Evolutionary conservation across 1,140 invertebrate genomes (phyloP).

Genomic region (Pseudachorutes palmiensis): DNA sequence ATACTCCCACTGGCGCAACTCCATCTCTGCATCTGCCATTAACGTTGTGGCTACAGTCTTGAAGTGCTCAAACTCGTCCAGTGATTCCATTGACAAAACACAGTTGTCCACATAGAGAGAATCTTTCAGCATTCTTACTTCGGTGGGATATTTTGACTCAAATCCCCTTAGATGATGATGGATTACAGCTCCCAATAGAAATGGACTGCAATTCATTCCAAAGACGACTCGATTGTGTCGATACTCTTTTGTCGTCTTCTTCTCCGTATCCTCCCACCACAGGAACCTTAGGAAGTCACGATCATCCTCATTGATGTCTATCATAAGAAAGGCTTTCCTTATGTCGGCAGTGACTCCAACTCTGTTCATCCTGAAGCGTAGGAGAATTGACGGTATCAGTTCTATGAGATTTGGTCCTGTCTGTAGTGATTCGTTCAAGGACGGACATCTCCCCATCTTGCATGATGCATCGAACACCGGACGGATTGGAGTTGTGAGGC

Average conservation of each 20-base stretch:
- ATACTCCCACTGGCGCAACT: conserved; percentile 9
- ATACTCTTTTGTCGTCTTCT: conserved; percentile 23
- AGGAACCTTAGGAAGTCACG: conserved; percentile 41
- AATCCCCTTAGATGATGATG: neutral
- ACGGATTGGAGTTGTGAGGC: conserved; percentile 41
- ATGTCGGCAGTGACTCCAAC: conserved; percentile 14
- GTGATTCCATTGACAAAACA: neutral
- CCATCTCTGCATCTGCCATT: conserved; percentile 15
- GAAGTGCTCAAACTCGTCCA: neutral
- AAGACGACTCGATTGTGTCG: conserved; percentile 39
- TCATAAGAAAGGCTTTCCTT: conserved; percentile 14
- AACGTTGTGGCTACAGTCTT: neutral
- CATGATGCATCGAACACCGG: conserved; percentile 29
- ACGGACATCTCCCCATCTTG: neutral
- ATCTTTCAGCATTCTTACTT: neutral
- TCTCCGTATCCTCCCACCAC: conserved; percentile 36
- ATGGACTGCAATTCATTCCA: conserved; percentile 30
- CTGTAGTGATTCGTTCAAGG: conserved; percentile 11
- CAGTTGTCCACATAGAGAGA: neutral
- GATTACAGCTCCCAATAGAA: conserved; percentile 17
- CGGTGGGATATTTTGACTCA: neutral
- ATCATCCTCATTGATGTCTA: neutral
- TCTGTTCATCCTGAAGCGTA: neutral
- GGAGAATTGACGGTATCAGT: conserved; percentile 14
- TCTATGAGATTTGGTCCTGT: conserved; percentile 24